phyloP scores from a whole-genome alignment of 2,888 invertebrate genomes.

The Rhagonycha lutea region DNA sequence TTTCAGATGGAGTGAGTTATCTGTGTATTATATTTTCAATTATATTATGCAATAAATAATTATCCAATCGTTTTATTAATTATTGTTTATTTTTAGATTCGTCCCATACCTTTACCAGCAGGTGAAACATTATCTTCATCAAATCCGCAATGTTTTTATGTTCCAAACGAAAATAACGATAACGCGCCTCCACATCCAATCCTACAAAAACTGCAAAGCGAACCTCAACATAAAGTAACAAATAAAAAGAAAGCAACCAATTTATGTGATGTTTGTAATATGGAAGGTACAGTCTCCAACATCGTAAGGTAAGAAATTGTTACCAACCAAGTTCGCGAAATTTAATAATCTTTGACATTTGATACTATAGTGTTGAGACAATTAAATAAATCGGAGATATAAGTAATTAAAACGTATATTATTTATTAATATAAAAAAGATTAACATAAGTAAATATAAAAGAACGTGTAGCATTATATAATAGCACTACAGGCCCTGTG shows the following conservation, averaged over 20 bases:
- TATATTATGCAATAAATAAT: conserved; percentile 1
- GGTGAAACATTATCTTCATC: conserved; percentile 65
- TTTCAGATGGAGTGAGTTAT: too few species aligned
- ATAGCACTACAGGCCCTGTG: too few species aligned
- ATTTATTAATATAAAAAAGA: too few species aligned
- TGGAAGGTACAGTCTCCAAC: conserved; percentile 65
- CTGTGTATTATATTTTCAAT: not conserved
- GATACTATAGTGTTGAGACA: too few species aligned
- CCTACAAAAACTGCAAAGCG: not conserved
- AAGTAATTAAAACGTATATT: too few species aligned
- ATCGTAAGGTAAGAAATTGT: conserved; percentile 65
- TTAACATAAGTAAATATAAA: too few species aligned
- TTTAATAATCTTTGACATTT: not conserved
- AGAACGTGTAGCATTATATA: too few species aligned
- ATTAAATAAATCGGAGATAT: too few species aligned
- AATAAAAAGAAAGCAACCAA: conserved; percentile 9
- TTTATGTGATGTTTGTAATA: conserved; percentile 68
- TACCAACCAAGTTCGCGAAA: not conserved
- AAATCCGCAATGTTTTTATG: conserved; percentile 81
- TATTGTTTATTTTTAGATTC: conserved; percentile 61
- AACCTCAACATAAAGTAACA: conserved; percentile 1
- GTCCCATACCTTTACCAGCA: conserved; percentile 78
- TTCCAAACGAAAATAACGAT: conserved; percentile 69
- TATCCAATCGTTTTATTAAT: not conserved
- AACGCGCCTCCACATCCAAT: conserved; percentile 49